Evolutionary conservation across 2,888 invertebrate species (phyloP).

Genomic region (Papilio elwesi): DNA sequence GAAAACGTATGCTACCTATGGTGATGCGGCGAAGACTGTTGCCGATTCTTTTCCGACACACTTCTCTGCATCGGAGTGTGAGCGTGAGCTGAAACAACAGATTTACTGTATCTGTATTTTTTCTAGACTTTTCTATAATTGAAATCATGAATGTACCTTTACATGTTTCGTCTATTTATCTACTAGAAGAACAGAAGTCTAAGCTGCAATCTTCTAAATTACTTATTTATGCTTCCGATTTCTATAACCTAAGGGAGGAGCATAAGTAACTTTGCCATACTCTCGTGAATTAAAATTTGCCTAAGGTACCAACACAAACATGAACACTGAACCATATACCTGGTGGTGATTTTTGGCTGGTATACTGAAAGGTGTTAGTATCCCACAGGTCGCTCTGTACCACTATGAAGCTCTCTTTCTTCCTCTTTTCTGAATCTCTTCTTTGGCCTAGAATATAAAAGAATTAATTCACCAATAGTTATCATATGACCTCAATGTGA

Average conservation of each 20-base stretch:
- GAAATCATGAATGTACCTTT: not conserved
- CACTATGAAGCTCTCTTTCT: slow-evolving; percentile 86
- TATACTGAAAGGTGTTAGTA: slow-evolving; percentile 85
- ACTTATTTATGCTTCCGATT: no score
- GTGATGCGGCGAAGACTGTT: slow-evolving; percentile 78
- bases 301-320: no score
- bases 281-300: no score
- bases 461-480: not conserved
- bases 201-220: no score
- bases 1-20: slow-evolving; percentile 59
- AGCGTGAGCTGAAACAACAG: slow-evolving; percentile 60
- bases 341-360: slow-evolving; percentile 76
- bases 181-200: no score
- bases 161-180: no score
- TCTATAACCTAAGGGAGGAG: no score
- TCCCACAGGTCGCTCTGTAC: slow-evolving; percentile 88
- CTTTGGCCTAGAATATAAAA: slow-evolving; percentile 68
- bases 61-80: slow-evolving; percentile 85
- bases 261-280: no score
- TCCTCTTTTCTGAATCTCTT: slow-evolving; percentile 77
- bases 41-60: slow-evolving; percentile 86
- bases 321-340: slow-evolving; percentile 53
- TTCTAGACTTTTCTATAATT: not conserved
- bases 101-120: not conserved
- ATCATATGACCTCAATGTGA: not conserved